Evolutionary conservation across 2,113 vertebrate genomes (phyloP), one percentile per base, ranked within the genome.

Genomic region (Pholis gunnellus): DNA sequence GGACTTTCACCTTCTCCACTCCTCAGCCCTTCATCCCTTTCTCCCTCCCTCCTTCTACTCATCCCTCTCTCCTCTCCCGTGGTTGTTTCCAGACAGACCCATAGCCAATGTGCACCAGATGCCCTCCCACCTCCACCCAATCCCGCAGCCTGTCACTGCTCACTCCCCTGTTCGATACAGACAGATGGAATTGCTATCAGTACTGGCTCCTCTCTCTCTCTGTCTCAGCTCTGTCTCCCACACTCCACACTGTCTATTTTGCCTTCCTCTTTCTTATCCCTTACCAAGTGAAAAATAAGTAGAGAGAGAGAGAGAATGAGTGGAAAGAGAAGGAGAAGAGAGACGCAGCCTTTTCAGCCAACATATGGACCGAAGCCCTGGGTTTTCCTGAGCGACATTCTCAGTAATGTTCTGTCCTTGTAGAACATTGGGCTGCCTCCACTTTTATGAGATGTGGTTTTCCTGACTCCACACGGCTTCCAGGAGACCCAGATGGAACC

Each of bases 381-480:
- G 96, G 84, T 93, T 94, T 93, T 93, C 92, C 96, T 98, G 96
- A 99, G 97, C 97, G 97, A 99, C 97, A 98, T 98, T 99, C 97
- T 96, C 97, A 97, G 97, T 99, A 99, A 99, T 99, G 97, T 98
- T 99, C 95, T 96, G 97, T 97, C 97, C 97, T 97, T 94, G 98
- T 99, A 98, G 96, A 99, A 99, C 98, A 99, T 97, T 97, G 96
- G 96, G 97, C 98, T 98, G 98, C 97, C 96, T 97, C 96, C 95
- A 96, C 96, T 98, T 97, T 98, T 97, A 98, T 97, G 97, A 97
- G 96, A 97, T 98, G 97, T 94, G 97, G 97, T 99, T 98, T 99
- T 98, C 97, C 97, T 97, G 97, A 97, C 97, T 99, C 96, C 96
- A 95, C 95, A n/a, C 89, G 94, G 95, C 96, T 97, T 98, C 97